A percentile compares a stretch with the other conserved stretches of the same genome.
Conservation (phyloP, 2,888 invertebrate species). For the Eulithis testata region DNA sequence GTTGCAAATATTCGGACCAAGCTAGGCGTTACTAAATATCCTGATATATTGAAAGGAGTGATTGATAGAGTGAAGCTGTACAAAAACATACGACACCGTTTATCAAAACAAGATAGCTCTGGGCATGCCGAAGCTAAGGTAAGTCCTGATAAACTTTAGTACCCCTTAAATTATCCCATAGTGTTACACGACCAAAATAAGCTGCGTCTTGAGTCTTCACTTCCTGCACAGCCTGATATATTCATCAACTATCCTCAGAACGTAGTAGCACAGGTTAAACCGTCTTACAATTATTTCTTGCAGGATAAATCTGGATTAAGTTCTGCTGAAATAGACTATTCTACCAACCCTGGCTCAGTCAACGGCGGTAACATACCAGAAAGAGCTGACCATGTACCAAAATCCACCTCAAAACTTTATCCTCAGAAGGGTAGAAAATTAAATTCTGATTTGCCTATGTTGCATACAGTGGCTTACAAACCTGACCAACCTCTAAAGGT, state of each 20-base stretch:
- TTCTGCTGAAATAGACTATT: neutral
- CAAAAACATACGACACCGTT: neutral
- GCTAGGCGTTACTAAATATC: neutral
- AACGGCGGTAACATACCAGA: neutral
- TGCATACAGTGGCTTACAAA: constrained; percentile 8
- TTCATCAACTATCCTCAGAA: constrained; percentile 2
- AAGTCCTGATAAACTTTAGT: neutral
- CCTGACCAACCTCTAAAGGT: neutral
- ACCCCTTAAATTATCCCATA: neutral
- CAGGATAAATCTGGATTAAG: neutral
- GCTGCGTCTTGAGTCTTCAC: neutral
- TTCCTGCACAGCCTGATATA: constrained; percentile 5
- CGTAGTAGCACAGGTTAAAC: constrained; percentile 4
- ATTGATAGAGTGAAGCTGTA: neutral
- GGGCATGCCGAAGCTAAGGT: neutral
- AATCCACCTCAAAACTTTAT: neutral
- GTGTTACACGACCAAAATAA: neutral
- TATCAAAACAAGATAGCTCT: neutral
- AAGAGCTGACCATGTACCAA: neutral
- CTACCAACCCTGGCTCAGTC: neutral
- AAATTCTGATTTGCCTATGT: neutral
- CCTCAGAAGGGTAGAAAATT: neutral
- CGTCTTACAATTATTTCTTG: neutral
- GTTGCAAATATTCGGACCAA: constrained; percentile 4
- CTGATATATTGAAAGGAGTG: neutral